Conservation (phyloP, 2,888 invertebrate genomes). For the Cerceris ruficornis region DNA sequence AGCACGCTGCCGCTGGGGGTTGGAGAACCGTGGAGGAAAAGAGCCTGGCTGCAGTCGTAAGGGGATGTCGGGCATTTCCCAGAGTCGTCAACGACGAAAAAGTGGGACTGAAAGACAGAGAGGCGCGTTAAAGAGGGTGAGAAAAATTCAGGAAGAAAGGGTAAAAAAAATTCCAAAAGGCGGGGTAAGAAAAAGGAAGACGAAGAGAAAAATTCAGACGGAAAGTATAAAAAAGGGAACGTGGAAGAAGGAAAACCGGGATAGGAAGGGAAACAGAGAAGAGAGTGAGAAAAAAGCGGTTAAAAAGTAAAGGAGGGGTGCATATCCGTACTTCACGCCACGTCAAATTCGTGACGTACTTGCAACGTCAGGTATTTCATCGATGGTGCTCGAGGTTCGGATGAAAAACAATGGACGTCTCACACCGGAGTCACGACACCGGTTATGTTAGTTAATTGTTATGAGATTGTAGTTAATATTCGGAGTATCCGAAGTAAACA, state of each 20-base stretch:
- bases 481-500: no score
- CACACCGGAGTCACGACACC: slow-evolving; percentile 19
- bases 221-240: no score
- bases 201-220: no score
- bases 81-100: slow-evolving; percentile 65
- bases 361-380: slow-evolving; percentile 76
- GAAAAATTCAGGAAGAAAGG: background rate
- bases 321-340: slow-evolving; percentile 73
- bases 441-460: slow-evolving; percentile 22
- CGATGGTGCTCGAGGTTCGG: slow-evolving; percentile 66
- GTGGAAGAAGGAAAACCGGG: no score
- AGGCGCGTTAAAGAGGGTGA: no score
- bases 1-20: slow-evolving; percentile 22
- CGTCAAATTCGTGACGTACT: slow-evolving; percentile 70
- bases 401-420: slow-evolving; percentile 53
- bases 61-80: slow-evolving; percentile 59
- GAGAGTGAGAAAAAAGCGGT: slow-evolving; percentile 34
- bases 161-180: slow-evolving; percentile 28
- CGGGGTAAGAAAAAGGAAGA: slow-evolving; percentile 38
- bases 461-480: background rate
- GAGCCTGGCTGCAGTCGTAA: slow-evolving; percentile 44
- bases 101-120: slow-evolving; percentile 38
- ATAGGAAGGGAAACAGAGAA: background rate
- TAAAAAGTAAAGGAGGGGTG: slow-evolving; percentile 47
- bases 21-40: slow-evolving; percentile 34